Percentiles rank a stretch among this genome's conserved stretches.
Evolutionary conservation across 1,140 invertebrate species (phyloP).

Genomic region (Hetaerina americana): DNA sequence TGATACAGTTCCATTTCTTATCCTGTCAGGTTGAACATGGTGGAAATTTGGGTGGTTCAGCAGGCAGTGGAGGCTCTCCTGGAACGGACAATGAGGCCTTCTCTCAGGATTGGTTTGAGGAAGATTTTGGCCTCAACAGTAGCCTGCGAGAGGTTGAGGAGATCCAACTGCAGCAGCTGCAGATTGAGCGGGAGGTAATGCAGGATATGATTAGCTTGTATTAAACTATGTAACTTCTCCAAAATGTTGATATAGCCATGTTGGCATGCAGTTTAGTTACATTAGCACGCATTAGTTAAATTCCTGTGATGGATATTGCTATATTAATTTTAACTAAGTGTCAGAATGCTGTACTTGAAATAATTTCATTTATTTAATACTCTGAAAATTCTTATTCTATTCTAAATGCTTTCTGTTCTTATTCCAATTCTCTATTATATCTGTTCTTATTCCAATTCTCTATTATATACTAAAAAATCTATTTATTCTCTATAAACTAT

Average conservation of each 20-base stretch:
- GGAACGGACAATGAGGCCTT: neutral
- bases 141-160: slow-evolving; percentile 32
- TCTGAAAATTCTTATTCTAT: neutral
- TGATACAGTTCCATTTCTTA: too few relatives aligned
- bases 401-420: slow-evolving; percentile 10
- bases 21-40: neutral
- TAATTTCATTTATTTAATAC: neutral
- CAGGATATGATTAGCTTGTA: slow-evolving; percentile 6
- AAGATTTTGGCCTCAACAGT: slow-evolving; percentile 28
- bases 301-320: neutral
- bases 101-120: neutral
- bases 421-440: too few relatives aligned
- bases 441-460: too few relatives aligned
- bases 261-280: too few relatives aligned
- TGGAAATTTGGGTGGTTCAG: neutral
- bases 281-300: neutral
- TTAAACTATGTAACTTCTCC: neutral
- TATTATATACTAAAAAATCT: too few relatives aligned
- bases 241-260: too few relatives aligned
- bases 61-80: neutral
- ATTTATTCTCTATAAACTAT: slow-evolving; percentile 7
- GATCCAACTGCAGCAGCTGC: slow-evolving; percentile 38
- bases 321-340: neutral
- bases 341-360: neutral
- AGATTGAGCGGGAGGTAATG: slow-evolving; percentile 45